Evolutionary conservation across 2,113 vertebrate species (phyloP), one percentile per base, ranked within the genome.

Genomic region (Grammatotria lemairii): DNA sequence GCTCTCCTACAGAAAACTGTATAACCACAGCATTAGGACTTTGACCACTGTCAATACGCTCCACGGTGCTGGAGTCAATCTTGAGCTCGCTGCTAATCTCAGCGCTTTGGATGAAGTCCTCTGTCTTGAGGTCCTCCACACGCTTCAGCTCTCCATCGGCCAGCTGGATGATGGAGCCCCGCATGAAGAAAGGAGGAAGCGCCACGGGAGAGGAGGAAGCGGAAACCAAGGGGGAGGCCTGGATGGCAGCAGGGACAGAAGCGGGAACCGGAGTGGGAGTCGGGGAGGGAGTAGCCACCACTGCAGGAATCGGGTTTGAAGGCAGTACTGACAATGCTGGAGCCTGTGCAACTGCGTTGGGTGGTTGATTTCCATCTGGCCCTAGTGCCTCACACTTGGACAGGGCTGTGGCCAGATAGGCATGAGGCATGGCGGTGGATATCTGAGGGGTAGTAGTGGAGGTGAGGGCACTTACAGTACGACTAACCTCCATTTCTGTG

Each of bases 41-140:
- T 93, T 97, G 97, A 94, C 98, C 97, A 60, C 96, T 97, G 80
- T 98, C 99, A 11, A 99, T 98, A 79, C 98, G 96, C 94, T 99
- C 99, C 83, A 99, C 98, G 0, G 99, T 99, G 97, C 98, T 99
- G 97, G 98, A 99, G 97, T 99, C 99, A 60, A 99, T 99, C 96
- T 99, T 99, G 94, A 99, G 97, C 93, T 99, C 98, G 1, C 91
- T 97, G 97, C 98, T 99, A 68, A 99, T 98, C 94, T 99, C 98
- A 0, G 99, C 98, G 0, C 99, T 99, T 97, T 99, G 99, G 85
- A 99, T 98, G 96, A 99, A 99, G 95, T 99, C 99, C 91, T 99
- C 99, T 0, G 98, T 99, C 94, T 98, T 99, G 65, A 99, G 95
- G 92, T 99, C 99, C 96, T 99, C 99, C 81, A 99, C 99, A 7